phyloP scores from a whole-genome alignment of 2,888 invertebrate genomes.

The Argyra leucocephala region DNA sequence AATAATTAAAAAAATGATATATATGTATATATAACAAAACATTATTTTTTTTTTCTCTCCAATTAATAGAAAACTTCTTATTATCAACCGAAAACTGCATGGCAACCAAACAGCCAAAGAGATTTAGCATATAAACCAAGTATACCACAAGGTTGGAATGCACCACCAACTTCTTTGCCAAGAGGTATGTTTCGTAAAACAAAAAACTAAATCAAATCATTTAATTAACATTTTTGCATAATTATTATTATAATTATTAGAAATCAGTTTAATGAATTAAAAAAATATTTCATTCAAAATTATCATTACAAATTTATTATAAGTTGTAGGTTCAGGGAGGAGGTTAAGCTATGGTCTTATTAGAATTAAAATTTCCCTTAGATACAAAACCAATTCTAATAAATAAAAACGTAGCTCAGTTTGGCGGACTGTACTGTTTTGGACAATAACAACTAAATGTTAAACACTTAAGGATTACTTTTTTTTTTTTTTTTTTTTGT shows the following conservation, averaged over 20 bases:
- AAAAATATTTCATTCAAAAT: background rate
- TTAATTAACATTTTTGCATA: constrained; percentile 2
- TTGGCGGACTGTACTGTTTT: too few relatives aligned
- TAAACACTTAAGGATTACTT: too few relatives aligned
- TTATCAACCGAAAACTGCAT: constrained; percentile 13
- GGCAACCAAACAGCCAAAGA: constrained; percentile 30
- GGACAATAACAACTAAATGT: too few relatives aligned
- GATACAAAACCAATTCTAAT: too few relatives aligned
- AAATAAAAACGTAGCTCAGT: too few relatives aligned
- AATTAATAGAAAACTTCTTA: background rate
- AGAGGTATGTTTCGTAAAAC: constrained; percentile 37
- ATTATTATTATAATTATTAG: background rate
- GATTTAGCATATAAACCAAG: constrained; percentile 42
- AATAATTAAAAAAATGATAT: background rate
- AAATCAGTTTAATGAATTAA: too few relatives aligned
- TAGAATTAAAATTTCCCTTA: too few relatives aligned
- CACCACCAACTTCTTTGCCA: constrained; percentile 37
- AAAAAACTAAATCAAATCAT: too few relatives aligned
- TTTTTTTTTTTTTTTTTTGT: too few relatives aligned
- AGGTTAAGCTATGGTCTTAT: too few relatives aligned
- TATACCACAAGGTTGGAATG: constrained; percentile 42
- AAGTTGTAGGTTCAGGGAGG: too few relatives aligned
- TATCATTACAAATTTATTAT: too few relatives aligned
- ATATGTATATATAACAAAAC: background rate
- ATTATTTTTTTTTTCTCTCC: background rate